Percentiles rank a stretch among this genome's conserved stretches.
Evolutionary conservation across 2,888 invertebrate genomes (phyloP).

Genomic region (Helicoverpa assulta): DNA sequence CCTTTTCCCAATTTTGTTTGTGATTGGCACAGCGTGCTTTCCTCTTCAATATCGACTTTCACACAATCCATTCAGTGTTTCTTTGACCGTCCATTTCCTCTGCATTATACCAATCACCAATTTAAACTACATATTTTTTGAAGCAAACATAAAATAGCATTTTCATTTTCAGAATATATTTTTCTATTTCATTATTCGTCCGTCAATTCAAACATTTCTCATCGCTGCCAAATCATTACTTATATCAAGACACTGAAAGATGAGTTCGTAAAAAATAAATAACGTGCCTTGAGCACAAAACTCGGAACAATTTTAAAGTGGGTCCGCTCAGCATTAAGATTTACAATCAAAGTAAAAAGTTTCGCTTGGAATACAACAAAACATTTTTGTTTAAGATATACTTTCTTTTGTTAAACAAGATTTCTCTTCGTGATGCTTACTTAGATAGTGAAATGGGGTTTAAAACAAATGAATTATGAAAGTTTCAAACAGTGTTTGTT

Average conservation of each 20-base stretch:
- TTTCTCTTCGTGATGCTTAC: slow-evolving; percentile 9
- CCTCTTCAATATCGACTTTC: no score
- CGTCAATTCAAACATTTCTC: slow-evolving; percentile 3
- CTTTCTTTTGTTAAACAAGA: background rate
- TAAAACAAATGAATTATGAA: background rate
- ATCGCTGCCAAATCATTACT: slow-evolving; percentile 11
- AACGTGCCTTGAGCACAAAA: slow-evolving; percentile 28
- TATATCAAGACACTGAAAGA: slow-evolving; percentile 8
- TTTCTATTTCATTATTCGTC: no score
- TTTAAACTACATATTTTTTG: no score
- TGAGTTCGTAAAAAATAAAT: slow-evolving; percentile 40
- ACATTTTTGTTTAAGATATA: slow-evolving; percentile 32
- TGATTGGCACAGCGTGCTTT: no score
- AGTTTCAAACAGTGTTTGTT: background rate
- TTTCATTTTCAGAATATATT: no score
- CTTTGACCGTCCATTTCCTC: no score
- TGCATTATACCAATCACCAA: no score
- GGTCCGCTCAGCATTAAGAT: slow-evolving; percentile 39
- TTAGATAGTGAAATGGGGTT: background rate
- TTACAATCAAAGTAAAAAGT: slow-evolving; percentile 53
- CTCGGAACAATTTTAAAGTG: slow-evolving; percentile 37
- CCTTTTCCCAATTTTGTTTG: no score
- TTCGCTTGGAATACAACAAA: slow-evolving; percentile 36
- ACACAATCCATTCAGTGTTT: no score
- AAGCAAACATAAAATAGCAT: no score